Conservation (phyloP, 1,140 invertebrate species). For the Augochlora pura region DNA sequence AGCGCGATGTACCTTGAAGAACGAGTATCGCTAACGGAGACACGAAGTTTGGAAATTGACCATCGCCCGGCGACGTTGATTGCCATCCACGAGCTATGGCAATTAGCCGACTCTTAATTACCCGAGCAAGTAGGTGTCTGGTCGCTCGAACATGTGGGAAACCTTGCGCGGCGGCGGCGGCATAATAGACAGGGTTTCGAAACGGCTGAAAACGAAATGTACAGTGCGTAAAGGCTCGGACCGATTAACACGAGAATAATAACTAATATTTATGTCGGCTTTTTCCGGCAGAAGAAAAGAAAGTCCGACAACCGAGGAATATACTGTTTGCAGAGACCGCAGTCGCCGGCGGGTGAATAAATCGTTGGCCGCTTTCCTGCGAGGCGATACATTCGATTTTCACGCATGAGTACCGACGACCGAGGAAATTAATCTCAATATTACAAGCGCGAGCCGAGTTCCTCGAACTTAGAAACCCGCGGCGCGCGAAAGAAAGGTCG, state of each 20-base stretch:
- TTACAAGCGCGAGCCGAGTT: conserved; percentile 1
- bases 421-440: conserved; percentile 12
- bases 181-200: too few species aligned
- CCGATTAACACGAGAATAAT: neutral
- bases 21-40: too few species aligned
- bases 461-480: neutral
- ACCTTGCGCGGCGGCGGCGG: too few species aligned
- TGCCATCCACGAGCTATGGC: too few species aligned
- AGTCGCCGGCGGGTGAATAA: neutral
- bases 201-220: too few species aligned
- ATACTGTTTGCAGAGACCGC: neutral
- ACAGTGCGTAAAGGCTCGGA: too few species aligned
- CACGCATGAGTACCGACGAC: neutral
- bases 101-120: too few species aligned
- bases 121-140: too few species aligned
- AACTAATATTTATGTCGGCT: neutral
- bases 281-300: neutral
- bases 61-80: too few species aligned
- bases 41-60: too few species aligned
- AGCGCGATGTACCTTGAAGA: too few species aligned
- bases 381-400: neutral
- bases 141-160: too few species aligned
- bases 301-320: neutral
- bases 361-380: neutral
- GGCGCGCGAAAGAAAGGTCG: neutral